A percentile compares a stretch with the other conserved stretches of the same genome.
Conservation (phyloP, 2,888 invertebrate species). For the Teleiodes luculella region DNA sequence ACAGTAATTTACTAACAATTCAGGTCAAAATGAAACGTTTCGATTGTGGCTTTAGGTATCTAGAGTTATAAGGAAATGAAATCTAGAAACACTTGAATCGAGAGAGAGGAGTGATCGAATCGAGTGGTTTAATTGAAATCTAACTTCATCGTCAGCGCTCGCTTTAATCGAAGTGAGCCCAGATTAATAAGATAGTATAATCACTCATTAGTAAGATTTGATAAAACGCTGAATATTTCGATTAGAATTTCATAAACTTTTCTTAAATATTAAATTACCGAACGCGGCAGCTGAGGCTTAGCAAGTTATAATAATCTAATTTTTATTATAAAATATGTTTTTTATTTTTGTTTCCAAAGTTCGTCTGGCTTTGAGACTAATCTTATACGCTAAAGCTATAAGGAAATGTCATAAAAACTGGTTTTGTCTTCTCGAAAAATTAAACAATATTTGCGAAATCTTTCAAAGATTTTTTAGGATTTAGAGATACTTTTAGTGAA, state of each 20-base stretch:
- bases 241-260: conserved; percentile 1
- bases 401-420: too few relatives aligned
- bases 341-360: conserved; percentile 1
- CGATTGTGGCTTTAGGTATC: too few relatives aligned
- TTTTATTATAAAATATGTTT: background rate
- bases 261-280: background rate
- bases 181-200: conserved; percentile 48
- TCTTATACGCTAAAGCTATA: too few relatives aligned
- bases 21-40: too few relatives aligned
- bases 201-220: conserved; percentile 62
- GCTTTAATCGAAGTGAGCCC: conserved; percentile 26
- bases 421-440: too few relatives aligned
- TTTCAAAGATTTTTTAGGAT: background rate
- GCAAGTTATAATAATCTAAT: conserved; percentile 4
- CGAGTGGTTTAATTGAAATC: conserved; percentile 37
- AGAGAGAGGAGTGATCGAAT: conserved; percentile 17
- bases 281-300: conserved; percentile 4
- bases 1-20: too few relatives aligned
- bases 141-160: conserved; percentile 20
- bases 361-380: background rate
- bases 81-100: background rate
- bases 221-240: too few relatives aligned
- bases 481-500: background rate
- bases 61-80: background rate
- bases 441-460: too few relatives aligned